These are phyloP conservation scores for Caenorhabditis panamensis DNA, from an alignment of 2,888 invertebrate genomes.

Conservation along the genomic window DNA sequence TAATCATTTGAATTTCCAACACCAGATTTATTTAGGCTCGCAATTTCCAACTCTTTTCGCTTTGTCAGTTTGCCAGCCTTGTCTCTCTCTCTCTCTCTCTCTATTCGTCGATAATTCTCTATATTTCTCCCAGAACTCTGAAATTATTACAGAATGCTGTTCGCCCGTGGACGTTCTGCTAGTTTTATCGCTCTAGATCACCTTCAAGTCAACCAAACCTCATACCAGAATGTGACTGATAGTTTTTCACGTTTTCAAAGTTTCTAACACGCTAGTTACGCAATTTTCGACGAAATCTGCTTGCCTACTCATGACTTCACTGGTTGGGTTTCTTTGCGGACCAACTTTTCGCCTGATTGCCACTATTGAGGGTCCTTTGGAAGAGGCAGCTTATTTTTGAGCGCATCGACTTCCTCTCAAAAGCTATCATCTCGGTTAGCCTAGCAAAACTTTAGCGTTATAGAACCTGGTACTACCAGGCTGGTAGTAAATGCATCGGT, in stretches of 20 bases:
- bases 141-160: constrained; percentile 69
- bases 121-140: not conserved
- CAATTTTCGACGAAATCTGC: no score
- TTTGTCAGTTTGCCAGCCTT: not conserved
- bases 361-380: constrained; percentile 36
- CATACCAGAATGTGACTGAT: constrained; percentile 40
- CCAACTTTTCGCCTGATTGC: constrained; percentile 36
- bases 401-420: constrained; percentile 9
- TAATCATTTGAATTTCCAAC: constrained; percentile 35
- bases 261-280: no score
- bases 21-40: not conserved
- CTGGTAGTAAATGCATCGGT: constrained; percentile 34
- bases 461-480: constrained; percentile 3
- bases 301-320: not conserved
- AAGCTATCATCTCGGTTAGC: constrained; percentile 17
- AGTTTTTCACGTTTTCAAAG: not conserved
- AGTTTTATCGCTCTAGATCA: constrained; percentile 72
- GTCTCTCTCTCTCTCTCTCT: no score
- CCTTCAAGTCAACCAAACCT: constrained; percentile 50
- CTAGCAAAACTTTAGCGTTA: not conserved
- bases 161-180: constrained; percentile 75
- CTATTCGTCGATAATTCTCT: not conserved
- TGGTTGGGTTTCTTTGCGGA: not conserved
- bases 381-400: constrained; percentile 20
- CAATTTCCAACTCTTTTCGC: not conserved